phyloP scores from a whole-genome alignment of 2,888 invertebrate species.

The Oxystoma pomonae region DNA sequence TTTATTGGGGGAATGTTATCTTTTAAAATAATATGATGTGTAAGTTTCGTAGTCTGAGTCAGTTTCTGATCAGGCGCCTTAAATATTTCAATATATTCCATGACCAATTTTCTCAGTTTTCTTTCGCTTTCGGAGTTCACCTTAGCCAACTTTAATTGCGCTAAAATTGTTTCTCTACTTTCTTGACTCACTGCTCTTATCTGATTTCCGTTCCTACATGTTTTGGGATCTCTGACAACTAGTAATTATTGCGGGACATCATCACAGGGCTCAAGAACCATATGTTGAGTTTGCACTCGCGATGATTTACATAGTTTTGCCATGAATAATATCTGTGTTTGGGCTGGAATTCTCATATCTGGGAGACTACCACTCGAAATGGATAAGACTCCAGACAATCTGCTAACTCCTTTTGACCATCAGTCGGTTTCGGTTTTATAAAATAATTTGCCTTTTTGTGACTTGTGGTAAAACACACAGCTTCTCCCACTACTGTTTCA shows the following conservation, averaged over 20 bases:
- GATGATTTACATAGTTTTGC: constrained; percentile 1
- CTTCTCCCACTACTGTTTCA: no score
- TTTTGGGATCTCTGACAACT: not conserved
- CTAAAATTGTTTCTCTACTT: not conserved
- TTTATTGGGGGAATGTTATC: constrained; percentile 5
- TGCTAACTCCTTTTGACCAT: no score
- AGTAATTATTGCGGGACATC: constrained; percentile 1
- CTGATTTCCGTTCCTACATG: not conserved
- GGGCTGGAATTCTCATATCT: not conserved
- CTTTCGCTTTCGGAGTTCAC: not conserved
- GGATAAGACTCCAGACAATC: not conserved
- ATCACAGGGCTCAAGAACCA: constrained; percentile 2
- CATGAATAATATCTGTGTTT: not conserved
- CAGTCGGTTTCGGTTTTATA: no score
- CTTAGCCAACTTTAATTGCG: constrained; percentile 3
- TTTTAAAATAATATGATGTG: constrained; percentile 6
- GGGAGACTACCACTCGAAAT: not conserved
- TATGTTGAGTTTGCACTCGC: constrained; percentile 6
- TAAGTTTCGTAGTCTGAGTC: constrained; percentile 3
- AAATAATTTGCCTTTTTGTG: no score
- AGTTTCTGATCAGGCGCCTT: constrained; percentile 10
- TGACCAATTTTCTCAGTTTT: not conserved
- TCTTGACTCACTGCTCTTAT: not conserved
- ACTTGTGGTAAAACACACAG: no score
- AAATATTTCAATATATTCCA: constrained; percentile 11